phyloP scores from a whole-genome alignment of 2,113 vertebrate genomes.

The Oryzias javanicus region DNA sequence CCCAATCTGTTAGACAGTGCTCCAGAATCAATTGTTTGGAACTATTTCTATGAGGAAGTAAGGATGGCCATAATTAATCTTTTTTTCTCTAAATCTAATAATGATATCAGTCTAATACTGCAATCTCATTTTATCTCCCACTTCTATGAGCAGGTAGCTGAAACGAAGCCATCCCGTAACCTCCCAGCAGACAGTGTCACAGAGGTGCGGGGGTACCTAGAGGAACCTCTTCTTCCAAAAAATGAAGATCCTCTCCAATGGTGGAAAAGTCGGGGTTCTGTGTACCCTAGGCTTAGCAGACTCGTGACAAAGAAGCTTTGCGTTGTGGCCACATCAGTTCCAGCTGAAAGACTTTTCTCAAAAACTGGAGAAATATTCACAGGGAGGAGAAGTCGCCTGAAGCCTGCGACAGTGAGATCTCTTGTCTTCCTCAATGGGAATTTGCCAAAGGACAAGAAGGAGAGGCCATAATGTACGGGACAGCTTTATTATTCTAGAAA shows the following conservation, averaged over 20 bases:
- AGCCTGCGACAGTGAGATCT: not conserved
- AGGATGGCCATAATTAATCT: not conserved
- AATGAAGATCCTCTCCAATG: constrained; percentile 15
- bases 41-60: not conserved
- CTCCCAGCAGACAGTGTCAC: not conserved
- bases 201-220: not conserved
- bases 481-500: not conserved
- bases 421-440: constrained; percentile 20
- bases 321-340: constrained; percentile 3
- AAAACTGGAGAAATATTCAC: constrained; percentile 15
- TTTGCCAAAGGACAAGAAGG: constrained; percentile 5
- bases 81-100: no score
- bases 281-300: constrained; percentile 18
- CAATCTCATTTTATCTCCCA: not conserved
- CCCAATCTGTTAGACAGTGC: not conserved
- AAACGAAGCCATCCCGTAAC: not conserved
- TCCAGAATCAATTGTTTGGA: constrained; percentile 6
- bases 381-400: constrained; percentile 1
- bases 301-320: constrained; percentile 23
- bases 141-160: not conserved
- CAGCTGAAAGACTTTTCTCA: not conserved
- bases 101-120: not conserved
- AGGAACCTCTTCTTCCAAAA: constrained; percentile 1
- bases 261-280: constrained; percentile 4
- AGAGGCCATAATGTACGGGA: not conserved